A percentile compares a stretch with the other conserved stretches of the same genome.
phyloP scores from a whole-genome alignment of 2,113 vertebrate genomes.

The Chloropsis hardwickii region DNA sequence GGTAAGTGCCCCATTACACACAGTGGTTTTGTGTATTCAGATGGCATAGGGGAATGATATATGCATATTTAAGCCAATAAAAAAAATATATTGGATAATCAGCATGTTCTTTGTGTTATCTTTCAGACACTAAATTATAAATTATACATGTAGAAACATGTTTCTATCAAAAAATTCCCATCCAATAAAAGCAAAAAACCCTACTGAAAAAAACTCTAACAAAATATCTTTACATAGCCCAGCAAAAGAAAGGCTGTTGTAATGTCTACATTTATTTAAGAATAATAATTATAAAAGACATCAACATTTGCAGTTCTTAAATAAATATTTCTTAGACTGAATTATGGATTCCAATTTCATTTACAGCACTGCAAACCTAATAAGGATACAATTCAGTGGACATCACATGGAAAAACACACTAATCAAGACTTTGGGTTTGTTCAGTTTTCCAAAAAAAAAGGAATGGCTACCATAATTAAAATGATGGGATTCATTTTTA shows the following conservation, averaged over 20 bases:
- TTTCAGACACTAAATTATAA: background rate
- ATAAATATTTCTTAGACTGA: background rate
- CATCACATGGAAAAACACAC: background rate
- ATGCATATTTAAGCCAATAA: background rate
- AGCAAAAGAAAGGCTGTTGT: accelerated
- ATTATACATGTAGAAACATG: background rate
- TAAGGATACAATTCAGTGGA: background rate
- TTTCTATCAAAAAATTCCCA: background rate
- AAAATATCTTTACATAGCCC: background rate
- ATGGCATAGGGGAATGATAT: background rate
- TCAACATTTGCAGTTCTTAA: background rate
- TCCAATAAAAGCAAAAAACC: background rate
- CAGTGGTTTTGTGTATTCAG: background rate
- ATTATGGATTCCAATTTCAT: background rate
- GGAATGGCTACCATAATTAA: background rate
- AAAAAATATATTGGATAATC: background rate
- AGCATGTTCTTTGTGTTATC: background rate
- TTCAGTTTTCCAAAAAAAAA: background rate
- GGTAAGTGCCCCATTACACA: background rate
- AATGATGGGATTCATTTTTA: slow-evolving; percentile 18
- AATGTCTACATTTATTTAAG: background rate
- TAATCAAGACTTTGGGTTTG: background rate
- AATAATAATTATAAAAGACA: background rate
- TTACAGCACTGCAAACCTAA: background rate
- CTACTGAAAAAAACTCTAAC: background rate